A percentile compares a stretch with the other conserved stretches of the same genome.
Evolutionary conservation across 2,888 invertebrate genomes (phyloP).

Genomic region (Xanthorhoe spadicearia): DNA sequence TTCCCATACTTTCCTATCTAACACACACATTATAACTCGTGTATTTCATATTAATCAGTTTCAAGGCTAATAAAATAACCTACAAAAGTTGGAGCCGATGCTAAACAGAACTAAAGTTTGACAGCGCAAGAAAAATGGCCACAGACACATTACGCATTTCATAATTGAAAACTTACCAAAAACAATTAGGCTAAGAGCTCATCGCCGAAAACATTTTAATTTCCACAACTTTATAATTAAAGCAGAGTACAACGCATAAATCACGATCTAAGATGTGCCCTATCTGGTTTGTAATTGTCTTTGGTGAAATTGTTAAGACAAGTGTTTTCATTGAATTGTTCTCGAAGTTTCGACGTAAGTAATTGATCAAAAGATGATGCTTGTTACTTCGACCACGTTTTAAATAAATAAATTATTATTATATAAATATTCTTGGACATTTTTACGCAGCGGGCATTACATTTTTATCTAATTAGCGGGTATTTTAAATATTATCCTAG

Average conservation of each 20-base stretch:
- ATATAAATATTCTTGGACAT: too few relatives aligned
- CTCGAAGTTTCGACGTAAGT: conserved; percentile 8
- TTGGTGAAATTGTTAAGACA: conserved; percentile 25
- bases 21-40: background rate
- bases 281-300: conserved; percentile 30
- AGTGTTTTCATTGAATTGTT: conserved; percentile 29
- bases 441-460: too few relatives aligned
- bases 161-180: conserved; percentile 33
- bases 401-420: too few relatives aligned
- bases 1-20: too few relatives aligned
- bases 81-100: background rate
- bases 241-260: conserved; percentile 40
- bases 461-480: background rate
- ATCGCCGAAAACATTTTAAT: conserved; percentile 36
- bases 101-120: conserved; percentile 7
- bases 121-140: conserved; percentile 25
- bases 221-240: conserved; percentile 40
- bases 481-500: background rate
- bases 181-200: conserved; percentile 41
- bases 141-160: conserved; percentile 15
- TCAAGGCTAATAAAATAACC: background rate
- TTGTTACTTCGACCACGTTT: background rate
- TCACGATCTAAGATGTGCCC: conserved; percentile 37
- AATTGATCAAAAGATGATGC: conserved; percentile 1
- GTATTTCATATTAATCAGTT: background rate